Conservation (phyloP, 1,140 invertebrate genomes). For the Achatina immaculata region DNA sequence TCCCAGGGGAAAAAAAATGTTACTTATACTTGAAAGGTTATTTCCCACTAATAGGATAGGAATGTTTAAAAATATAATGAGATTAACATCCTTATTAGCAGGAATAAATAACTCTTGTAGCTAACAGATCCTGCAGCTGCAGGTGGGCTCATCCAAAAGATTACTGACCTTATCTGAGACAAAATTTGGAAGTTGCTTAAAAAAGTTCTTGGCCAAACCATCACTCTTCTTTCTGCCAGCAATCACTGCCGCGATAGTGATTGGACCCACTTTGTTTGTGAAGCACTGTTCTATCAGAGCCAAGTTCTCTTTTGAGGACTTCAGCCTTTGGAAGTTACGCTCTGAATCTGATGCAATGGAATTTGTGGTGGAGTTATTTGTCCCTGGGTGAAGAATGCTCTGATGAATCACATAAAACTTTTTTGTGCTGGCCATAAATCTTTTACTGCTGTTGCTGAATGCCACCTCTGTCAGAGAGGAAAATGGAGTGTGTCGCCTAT, state of each 20-base stretch:
- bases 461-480: background rate
- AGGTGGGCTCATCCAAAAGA: background rate
- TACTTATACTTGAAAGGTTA: too few species aligned
- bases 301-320: slow-evolving; percentile 39
- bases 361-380: too few species aligned
- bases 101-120: background rate
- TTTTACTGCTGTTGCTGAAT: background rate
- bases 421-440: slow-evolving; percentile 20
- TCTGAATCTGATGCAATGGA: background rate
- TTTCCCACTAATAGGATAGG: too few species aligned
- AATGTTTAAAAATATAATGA: too few species aligned
- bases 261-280: slow-evolving; percentile 51
- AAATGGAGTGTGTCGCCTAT: slow-evolving; percentile 5
- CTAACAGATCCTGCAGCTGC: background rate
- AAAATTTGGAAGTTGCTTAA: slow-evolving; percentile 41
- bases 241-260: slow-evolving; percentile 53
- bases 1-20: too few species aligned
- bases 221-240: slow-evolving; percentile 54
- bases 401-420: slow-evolving; percentile 22
- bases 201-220: slow-evolving; percentile 45
- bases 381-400: slow-evolving; percentile 6
- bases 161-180: slow-evolving; percentile 41
- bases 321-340: background rate
- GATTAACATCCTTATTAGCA: too few species aligned
- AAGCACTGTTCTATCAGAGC: slow-evolving; percentile 57